phyloP scores from a whole-genome alignment of 2,797 vertebrate genomes.

The Helostoma temminkii region DNA sequence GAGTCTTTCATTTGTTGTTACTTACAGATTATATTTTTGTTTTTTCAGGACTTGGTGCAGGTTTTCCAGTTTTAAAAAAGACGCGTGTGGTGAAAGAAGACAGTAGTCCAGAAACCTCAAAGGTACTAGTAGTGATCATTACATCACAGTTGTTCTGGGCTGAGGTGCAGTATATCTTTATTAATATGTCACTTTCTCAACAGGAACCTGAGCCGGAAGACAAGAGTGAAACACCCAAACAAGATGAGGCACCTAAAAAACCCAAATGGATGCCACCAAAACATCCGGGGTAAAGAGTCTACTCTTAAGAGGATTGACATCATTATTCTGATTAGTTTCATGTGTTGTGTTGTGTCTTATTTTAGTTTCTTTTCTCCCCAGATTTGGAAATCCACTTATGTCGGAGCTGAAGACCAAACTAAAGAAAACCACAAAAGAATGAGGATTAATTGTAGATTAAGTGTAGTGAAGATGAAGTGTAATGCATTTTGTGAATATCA shows the following conservation, averaged over 20 bases:
- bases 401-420: constrained; percentile 85
- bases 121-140: constrained; percentile 45
- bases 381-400: constrained; percentile 84
- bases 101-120: constrained; percentile 28
- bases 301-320: not conserved
- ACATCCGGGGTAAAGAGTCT: constrained; percentile 81
- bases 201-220: constrained; percentile 61
- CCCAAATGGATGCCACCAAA: constrained; percentile 81
- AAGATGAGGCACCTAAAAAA: constrained; percentile 56
- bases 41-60: constrained; percentile 74
- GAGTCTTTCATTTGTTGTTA: not conserved
- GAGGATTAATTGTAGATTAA: too few relatives aligned
- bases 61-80: constrained; percentile 80
- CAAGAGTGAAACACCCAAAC: constrained; percentile 44
- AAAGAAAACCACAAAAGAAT: constrained; percentile 80
- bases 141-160: not conserved
- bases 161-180: not conserved
- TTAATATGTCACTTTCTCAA: constrained; percentile 8
- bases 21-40: constrained; percentile 10
- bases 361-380: constrained; percentile 49
- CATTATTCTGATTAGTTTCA: not conserved
- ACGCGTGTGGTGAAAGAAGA: constrained; percentile 59
- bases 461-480: not conserved
- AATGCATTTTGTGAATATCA: constrained; percentile 23
- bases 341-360: not conserved